Evolutionary conservation across 2,113 vertebrate species (phyloP).

Genomic region (Ochotona curzoniae): DNA sequence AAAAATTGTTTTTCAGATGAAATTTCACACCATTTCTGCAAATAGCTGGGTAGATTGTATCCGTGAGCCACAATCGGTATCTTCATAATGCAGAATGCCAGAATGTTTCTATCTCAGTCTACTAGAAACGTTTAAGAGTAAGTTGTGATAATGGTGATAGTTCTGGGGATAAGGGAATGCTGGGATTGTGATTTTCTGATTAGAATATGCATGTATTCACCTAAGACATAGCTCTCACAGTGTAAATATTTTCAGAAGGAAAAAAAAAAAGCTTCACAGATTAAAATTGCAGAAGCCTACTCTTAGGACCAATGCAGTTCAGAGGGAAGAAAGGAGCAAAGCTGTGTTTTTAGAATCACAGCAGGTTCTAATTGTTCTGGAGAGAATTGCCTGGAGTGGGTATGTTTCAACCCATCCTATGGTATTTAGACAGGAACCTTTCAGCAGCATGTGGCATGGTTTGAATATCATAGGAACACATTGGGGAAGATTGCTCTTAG

Average conservation of each 20-base stretch:
- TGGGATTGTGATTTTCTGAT: neutral
- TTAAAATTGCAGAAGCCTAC: neutral
- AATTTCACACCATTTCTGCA: neutral
- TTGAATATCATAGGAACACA: conserved; percentile 27
- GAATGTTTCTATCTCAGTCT: neutral
- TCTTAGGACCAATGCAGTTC: neutral
- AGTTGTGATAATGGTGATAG: neutral
- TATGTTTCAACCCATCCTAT: neutral
- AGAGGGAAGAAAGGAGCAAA: neutral
- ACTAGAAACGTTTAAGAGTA: neutral
- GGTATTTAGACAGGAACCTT: conserved; percentile 30
- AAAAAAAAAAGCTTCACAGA: neutral
- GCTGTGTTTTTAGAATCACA: neutral
- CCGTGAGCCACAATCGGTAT: neutral
- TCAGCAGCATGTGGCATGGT: neutral
- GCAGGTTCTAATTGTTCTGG: neutral
- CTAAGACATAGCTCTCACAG: neutral
- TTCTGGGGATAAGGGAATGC: neutral
- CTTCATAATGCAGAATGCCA: neutral
- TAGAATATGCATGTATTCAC: neutral
- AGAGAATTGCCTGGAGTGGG: neutral
- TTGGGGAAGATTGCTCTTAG: neutral
- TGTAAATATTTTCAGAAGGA: conserved; percentile 32
- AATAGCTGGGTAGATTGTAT: conserved; percentile 31
- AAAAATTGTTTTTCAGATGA: conserved; percentile 56